Base-by-base conservation (phyloP, 2,888 invertebrate genomes). In the Dryadula phaetusa region DNA sequence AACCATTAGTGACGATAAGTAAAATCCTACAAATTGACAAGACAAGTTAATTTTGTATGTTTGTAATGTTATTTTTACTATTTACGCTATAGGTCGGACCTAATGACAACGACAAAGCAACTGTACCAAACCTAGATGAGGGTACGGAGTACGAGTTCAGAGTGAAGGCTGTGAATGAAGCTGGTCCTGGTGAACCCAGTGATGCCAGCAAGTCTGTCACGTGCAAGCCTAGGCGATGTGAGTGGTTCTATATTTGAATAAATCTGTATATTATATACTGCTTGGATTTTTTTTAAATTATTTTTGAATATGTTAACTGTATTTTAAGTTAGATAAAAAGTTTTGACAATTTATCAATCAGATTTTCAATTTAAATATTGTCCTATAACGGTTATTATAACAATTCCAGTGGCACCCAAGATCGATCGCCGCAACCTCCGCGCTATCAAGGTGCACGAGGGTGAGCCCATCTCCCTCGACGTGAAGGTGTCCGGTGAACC, bases 81-180 rank as follows among this genome's bases (percentile, higher is more conserved):
- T 20, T 70, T 18, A 40, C 20, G 69, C 22, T 20, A 0, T 66
- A 93, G 93, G 93, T 93, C 32, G 93, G 93, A 12, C 95, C 95
- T 18, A 92, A 94, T 70, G 94, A 95, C 82, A 93, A 95, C 67
- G 96, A 96, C 75, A 97, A 97, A 80, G 97, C 96, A 0, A 96
- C 96, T 60, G 97, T 96, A 18, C 96, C 96, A 37, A 96, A 98
- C 83, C 93, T 99, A 62, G 97, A 98, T 80, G 98, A 99, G 88
- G 98, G 98, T 64, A 95, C 95, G 34, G 98, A 98, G 80, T 99
- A 99, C 83, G 98, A 98, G 90, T 99, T 99, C 94, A 94, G 99
- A 42, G 97, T 99, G 1, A 95, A 95, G 74, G 99, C 98, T 1
- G 94, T 98, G 34, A 99, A 99, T 87, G 97, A 97, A 67, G 99